These are phyloP conservation scores for Macrostomum cliftonense DNA, from an alignment of 2,888 invertebrate genomes.

Conservation along the genomic window DNA sequence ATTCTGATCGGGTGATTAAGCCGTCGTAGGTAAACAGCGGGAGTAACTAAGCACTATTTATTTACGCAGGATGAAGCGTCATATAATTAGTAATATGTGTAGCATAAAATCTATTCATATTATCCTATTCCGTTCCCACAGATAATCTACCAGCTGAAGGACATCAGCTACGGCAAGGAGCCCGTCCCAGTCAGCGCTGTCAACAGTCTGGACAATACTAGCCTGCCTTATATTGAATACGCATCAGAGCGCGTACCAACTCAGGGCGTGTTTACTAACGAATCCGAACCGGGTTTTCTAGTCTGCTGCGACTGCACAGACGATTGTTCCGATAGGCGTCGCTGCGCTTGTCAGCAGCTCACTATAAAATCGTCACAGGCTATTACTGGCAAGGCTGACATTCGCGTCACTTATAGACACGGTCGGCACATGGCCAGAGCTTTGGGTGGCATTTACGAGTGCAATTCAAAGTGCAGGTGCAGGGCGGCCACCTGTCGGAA, in stretches of 20 bases:
- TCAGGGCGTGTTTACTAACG: slow-evolving; percentile 16
- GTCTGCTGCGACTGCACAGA: slow-evolving; percentile 79
- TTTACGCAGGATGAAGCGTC: too few relatives aligned
- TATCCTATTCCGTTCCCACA: too few relatives aligned
- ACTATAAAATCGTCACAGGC: slow-evolving; percentile 1
- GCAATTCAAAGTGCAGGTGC: slow-evolving; percentile 61
- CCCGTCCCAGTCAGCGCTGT: slow-evolving; percentile 71
- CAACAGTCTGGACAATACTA: slow-evolving; percentile 62
- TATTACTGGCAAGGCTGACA: slow-evolving; percentile 35
- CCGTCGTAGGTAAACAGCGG: too few relatives aligned
- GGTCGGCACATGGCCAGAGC: slow-evolving; percentile 63
- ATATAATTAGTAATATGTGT: too few relatives aligned
- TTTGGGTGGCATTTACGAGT: slow-evolving; percentile 82
- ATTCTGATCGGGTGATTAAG: too few relatives aligned
- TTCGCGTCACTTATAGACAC: slow-evolving; percentile 58
- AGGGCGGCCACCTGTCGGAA: slow-evolving; percentile 58
- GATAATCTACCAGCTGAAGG: slow-evolving; percentile 30
- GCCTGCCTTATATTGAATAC: slow-evolving; percentile 69
- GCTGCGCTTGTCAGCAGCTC: slow-evolving; percentile 10
- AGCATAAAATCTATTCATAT: too few relatives aligned
- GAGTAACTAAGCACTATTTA: too few relatives aligned
- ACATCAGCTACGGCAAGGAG: slow-evolving; percentile 64
- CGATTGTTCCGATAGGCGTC: slow-evolving; percentile 55
- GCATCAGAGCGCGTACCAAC: slow-evolving; percentile 48
- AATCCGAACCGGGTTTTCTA: slow-evolving; percentile 49